Percentiles rank a stretch among this genome's conserved stretches.
Evolutionary conservation across 2,888 invertebrate genomes (phyloP).

Genomic region (Diaprepes abbreviatus): DNA sequence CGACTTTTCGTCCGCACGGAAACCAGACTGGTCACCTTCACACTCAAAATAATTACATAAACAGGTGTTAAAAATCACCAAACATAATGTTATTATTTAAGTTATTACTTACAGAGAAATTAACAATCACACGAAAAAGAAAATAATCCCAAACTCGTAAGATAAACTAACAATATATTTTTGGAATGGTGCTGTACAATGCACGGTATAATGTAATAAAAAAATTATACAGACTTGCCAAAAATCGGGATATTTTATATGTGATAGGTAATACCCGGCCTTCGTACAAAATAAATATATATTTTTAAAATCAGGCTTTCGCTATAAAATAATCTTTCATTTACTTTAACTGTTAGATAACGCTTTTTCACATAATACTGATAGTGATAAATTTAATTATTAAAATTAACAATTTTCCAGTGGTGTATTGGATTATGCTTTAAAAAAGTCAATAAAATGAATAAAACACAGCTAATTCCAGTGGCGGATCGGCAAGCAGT

Average conservation of each 20-base stretch:
- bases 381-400: constrained; percentile 1
- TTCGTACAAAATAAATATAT: constrained; percentile 4
- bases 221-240: constrained; percentile 25
- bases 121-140: background rate
- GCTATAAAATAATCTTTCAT: constrained; percentile 11
- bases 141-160: background rate
- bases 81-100: too few species aligned
- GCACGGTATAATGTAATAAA: background rate
- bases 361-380: constrained; percentile 9
- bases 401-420: background rate
- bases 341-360: constrained; percentile 11
- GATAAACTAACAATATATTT: background rate
- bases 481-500: too few species aligned
- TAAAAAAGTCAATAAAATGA: too few species aligned
- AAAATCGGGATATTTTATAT: constrained; percentile 14
- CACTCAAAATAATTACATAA: too few species aligned
- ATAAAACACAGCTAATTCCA: too few species aligned
- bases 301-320: constrained; percentile 13
- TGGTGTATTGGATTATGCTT: too few species aligned
- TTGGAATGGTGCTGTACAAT: background rate
- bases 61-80: too few species aligned
- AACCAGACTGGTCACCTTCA: background rate
- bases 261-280: constrained; percentile 1
- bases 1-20: background rate
- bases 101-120: constrained; percentile 5